Conservation (phyloP, 2,113 vertebrate genomes). For the Pomatostomus ruficeps region DNA sequence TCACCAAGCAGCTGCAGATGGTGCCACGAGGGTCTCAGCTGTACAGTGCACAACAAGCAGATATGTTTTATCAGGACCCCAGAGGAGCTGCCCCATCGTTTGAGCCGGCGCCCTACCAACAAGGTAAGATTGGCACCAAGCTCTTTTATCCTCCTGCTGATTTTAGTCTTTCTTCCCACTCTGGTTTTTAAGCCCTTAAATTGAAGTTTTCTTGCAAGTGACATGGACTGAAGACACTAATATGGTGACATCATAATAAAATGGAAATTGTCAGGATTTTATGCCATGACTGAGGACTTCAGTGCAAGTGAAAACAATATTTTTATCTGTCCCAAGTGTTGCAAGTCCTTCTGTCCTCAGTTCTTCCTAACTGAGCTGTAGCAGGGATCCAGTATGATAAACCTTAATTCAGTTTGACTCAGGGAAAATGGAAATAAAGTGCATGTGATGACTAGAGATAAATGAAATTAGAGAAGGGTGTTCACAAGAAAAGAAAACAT, state of each 20-base stretch:
- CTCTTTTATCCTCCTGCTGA: not conserved
- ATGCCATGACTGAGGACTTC: not conserved
- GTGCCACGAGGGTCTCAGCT: slow-evolving; percentile 84
- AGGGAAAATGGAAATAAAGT: not conserved
- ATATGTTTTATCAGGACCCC: slow-evolving; percentile 86
- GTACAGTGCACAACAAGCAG: slow-evolving; percentile 82
- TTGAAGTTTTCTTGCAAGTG: not conserved
- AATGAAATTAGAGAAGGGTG: not conserved
- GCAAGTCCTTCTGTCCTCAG: not conserved
- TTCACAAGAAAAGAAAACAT: not conserved
- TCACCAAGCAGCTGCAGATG: slow-evolving; percentile 85
- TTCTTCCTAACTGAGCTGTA: not conserved
- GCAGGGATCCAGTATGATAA: not conserved
- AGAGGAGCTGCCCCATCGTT: slow-evolving; percentile 85
- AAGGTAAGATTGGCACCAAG: slow-evolving; percentile 70
- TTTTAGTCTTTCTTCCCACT: not conserved
- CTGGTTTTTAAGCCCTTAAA: not conserved
- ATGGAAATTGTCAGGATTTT: not conserved
- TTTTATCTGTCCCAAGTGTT: not conserved
- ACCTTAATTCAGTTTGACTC: not conserved
- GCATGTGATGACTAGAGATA: not conserved
- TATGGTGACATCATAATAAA: not conserved
- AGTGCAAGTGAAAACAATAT: not conserved
- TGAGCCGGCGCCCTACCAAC: slow-evolving; percentile 83
- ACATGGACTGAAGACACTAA: rapidly evolving